These are phyloP conservation scores for Leptogaster cylindrica DNA, from an alignment of 2,888 invertebrate species.

Conservation along the genomic window DNA sequence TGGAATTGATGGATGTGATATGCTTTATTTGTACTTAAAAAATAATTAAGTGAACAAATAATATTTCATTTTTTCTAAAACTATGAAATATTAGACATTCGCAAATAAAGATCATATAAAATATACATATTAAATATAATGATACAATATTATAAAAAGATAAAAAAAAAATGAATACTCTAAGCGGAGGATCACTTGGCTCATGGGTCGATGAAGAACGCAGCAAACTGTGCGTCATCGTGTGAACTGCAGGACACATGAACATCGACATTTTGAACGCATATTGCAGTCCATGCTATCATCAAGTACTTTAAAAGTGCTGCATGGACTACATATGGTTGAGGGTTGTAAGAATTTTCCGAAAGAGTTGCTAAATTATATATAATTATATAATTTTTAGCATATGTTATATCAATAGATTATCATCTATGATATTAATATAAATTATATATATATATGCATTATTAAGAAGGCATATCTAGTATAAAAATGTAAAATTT, in stretches of 20 bases:
- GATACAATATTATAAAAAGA: too few species aligned
- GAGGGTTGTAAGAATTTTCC: slow-evolving; percentile 51
- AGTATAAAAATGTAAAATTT: slow-evolving; percentile 37
- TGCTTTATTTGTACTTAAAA: too few species aligned
- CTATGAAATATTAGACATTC: slow-evolving; percentile 58
- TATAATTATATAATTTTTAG: slow-evolving; percentile 41
- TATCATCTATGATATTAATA: too few species aligned
- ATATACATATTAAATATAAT: slow-evolving; percentile 61
- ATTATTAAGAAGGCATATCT: not conserved
- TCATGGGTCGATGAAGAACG: too few species aligned
- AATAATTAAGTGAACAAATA: too few species aligned
- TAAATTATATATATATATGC: too few species aligned
- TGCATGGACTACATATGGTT: slow-evolving; percentile 52
- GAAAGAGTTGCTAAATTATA: slow-evolving; percentile 46
- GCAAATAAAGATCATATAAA: slow-evolving; percentile 60
- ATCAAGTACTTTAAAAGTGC: slow-evolving; percentile 44
- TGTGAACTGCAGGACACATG: slow-evolving; percentile 67
- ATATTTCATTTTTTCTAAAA: too few species aligned
- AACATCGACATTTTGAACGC: slow-evolving; percentile 69
- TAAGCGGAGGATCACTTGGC: too few species aligned
- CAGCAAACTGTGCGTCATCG: too few species aligned
- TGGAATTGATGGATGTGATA: too few species aligned
- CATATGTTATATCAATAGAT: slow-evolving; percentile 48
- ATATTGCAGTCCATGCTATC: slow-evolving; percentile 51
- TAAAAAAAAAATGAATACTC: too few species aligned